A percentile compares a stretch with the other conserved stretches of the same genome.
These are phyloP conservation scores for Uropsilus gracilis DNA, from an alignment of 2,113 vertebrate genomes.

Conservation along the genomic window DNA sequence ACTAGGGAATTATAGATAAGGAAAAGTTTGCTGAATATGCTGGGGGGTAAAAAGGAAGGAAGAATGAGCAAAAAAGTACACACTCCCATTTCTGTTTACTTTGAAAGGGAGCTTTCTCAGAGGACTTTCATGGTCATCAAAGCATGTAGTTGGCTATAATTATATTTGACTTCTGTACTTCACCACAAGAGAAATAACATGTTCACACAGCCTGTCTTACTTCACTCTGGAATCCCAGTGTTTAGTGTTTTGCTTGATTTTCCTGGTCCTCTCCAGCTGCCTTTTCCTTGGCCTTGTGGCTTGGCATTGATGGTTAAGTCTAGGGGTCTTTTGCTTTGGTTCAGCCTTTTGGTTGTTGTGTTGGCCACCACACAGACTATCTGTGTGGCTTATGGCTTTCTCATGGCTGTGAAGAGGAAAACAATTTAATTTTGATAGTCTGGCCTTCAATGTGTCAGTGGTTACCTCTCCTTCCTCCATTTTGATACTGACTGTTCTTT, in stretches of 20 bases:
- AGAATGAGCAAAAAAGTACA: neutral
- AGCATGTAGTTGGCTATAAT: constrained; percentile 60
- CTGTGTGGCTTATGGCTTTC: neutral
- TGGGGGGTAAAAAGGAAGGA: neutral
- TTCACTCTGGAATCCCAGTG: constrained; percentile 40
- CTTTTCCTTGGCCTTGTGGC: neutral
- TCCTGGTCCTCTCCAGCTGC: neutral
- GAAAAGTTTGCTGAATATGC: neutral
- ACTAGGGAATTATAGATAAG: constrained; percentile 70
- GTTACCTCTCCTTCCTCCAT: neutral
- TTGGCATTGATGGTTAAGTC: neutral
- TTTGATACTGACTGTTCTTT: neutral
- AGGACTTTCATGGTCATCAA: neutral
- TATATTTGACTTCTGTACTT: constrained; percentile 62
- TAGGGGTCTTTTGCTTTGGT: neutral
- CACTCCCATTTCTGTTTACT: constrained; percentile 57
- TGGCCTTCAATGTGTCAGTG: neutral
- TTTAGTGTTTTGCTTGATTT: neutral
- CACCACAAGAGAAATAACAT: constrained; percentile 64
- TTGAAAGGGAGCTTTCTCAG: constrained; percentile 62
- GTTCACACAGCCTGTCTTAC: constrained; percentile 14
- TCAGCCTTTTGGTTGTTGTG: neutral
- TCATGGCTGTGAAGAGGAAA: neutral
- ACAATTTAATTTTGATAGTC: neutral
- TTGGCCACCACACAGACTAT: neutral